phyloP scores from a whole-genome alignment of 2,888 invertebrate genomes.

The Sussaba pulchella region DNA sequence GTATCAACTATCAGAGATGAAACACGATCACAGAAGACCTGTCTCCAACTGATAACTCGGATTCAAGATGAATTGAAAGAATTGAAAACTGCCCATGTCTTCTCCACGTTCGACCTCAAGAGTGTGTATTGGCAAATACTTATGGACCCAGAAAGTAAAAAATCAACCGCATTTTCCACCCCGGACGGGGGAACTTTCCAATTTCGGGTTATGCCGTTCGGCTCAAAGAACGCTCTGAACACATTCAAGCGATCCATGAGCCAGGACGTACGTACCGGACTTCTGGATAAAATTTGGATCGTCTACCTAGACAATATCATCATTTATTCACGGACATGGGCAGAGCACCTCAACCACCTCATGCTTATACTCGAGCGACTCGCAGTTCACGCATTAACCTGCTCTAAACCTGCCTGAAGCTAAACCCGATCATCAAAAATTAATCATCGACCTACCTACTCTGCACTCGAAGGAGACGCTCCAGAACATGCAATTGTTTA shows the following conservation, averaged over 20 bases:
- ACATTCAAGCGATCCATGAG: constrained; percentile 16
- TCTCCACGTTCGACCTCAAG: constrained; percentile 71
- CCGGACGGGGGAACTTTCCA: no score
- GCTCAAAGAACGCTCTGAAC: constrained; percentile 30
- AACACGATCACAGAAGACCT: constrained; percentile 4
- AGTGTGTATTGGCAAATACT: constrained; percentile 75
- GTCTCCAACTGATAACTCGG: constrained; percentile 45
- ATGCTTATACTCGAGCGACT: constrained; percentile 2
- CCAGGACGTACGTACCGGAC: constrained; percentile 16
- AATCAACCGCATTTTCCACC: constrained; percentile 69
- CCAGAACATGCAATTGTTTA: constrained; percentile 28
- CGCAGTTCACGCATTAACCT: constrained; percentile 5
- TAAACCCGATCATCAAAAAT: constrained; percentile 36
- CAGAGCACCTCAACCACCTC: neutral
- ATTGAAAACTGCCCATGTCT: no score
- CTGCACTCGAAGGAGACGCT: neutral
- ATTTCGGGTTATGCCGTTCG: no score
- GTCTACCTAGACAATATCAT: neutral
- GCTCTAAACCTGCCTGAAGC: neutral
- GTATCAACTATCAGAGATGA: neutral
- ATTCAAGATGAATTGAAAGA: constrained; percentile 64
- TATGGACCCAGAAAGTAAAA: constrained; percentile 62
- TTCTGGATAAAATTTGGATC: neutral
- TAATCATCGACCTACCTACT: neutral
- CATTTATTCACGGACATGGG: neutral